Base-by-base conservation (phyloP, 1,140 invertebrate genomes). In the Myzus persicae region DNA sequence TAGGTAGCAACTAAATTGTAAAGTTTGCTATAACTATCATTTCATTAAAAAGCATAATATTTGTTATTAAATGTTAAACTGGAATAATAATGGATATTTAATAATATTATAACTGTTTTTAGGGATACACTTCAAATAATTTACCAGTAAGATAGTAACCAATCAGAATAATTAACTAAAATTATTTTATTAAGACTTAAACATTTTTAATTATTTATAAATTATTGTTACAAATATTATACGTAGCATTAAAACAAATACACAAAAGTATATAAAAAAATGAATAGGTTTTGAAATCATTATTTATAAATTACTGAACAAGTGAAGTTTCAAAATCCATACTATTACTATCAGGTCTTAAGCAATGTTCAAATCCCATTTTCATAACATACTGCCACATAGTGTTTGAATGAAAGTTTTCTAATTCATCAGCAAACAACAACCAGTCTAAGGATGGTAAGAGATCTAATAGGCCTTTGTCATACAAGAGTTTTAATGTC, bases 351-450 rank as follows among this genome's bases (percentile, higher is more conserved):
- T 36, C 22, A n/a, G 91, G 11, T 93, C 9, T 93, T 40, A 93
- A 54, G 40, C 91, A 93, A 84, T 84, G 24, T 93, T 93, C 81
- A 84, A 93, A 93, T 85, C 91, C 91, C 36, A 93, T 93, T 93
- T 93, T 93, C 91, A 93, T 93, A 85, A 93, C 31, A 85, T 40
- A 93, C 54, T 93, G 91, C 91, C 91, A 93, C 36, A 93, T 82
- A 42, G 81, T 20, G 8, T 93, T 93, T 40, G 91, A 84, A 84
- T 93, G 91, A 11, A 93, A 93, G 0, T 48, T 40, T 51, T 93
- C 91, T 38, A 93, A 42, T 54, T 85, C 46, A n/a, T 93, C 76
- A 18, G 81, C 91, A 54, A 31, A 40, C 24, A 93, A 85, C 24
- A 93, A 31, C 91, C 91, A 93, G 24, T 93, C 81, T 36, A 93